Evolutionary conservation across 92 coral and sea anemone genomes (phyloP).

Genomic region (Diadumene lineata): DNA sequence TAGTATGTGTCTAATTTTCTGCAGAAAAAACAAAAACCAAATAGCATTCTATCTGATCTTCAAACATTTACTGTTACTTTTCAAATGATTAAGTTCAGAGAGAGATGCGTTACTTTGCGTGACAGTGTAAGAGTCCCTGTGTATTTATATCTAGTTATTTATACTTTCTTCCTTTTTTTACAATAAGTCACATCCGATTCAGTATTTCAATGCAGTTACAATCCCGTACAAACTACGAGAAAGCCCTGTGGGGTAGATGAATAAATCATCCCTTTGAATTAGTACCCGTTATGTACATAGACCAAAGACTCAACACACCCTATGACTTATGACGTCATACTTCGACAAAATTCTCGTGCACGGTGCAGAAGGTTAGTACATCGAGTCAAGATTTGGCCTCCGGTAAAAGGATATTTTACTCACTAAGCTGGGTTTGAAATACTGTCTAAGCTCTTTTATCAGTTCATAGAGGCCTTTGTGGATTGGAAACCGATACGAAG

Average conservation of each 20-base stretch:
- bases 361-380: slow-evolving; percentile 1
- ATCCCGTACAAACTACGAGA: neutral
- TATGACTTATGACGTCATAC: slow-evolving; percentile 17
- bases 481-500: neutral
- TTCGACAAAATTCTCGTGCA: neutral
- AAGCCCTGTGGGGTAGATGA: neutral
- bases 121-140: neutral
- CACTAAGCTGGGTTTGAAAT: neutral
- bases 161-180: neutral
- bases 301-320: slow-evolving; percentile 27
- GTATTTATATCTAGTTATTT: neutral
- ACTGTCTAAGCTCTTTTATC: neutral
- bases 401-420: neutral
- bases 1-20: too few relatives aligned
- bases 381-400: neutral
- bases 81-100: neutral
- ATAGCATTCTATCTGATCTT: too few relatives aligned
- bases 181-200: neutral
- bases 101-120: neutral
- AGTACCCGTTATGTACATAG: neutral
- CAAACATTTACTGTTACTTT: too few relatives aligned
- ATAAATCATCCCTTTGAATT: neutral
- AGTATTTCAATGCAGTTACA: neutral
- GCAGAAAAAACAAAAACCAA: too few relatives aligned
- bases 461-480: neutral